These are phyloP conservation scores for Hormiphora californensis DNA, from an alignment of 37 sponge, comb jelly and placozoan species.

Conservation along the genomic window DNA sequence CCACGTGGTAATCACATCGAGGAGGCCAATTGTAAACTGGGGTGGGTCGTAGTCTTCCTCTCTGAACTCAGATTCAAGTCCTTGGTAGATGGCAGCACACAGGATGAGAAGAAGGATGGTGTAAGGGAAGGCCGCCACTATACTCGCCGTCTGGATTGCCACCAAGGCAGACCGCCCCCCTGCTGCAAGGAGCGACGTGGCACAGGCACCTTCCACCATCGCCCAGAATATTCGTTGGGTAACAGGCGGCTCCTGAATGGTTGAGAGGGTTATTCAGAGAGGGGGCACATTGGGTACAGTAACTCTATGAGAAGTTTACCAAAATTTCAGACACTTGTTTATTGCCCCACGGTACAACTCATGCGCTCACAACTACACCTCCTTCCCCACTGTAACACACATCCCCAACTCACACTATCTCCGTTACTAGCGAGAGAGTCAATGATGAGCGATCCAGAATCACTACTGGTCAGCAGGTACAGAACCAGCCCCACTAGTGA, in stretches of 20 bases:
- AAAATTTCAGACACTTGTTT: too few species aligned
- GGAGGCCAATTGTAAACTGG: background rate
- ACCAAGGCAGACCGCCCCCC: background rate
- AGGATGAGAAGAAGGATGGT: background rate
- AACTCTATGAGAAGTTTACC: too few species aligned
- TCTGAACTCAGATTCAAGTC: background rate
- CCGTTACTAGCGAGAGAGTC: constrained; percentile 21
- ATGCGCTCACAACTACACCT: too few species aligned
- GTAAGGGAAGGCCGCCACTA: constrained; percentile 18
- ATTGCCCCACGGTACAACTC: too few species aligned
- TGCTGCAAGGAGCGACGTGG: background rate
- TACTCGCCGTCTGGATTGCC: constrained; percentile 10
- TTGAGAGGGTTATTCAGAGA: background rate
- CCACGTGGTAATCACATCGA: background rate
- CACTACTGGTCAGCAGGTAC: constrained; percentile 27
- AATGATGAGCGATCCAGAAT: background rate
- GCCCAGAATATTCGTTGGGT: constrained; percentile 4
- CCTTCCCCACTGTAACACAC: too few species aligned
- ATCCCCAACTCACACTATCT: background rate
- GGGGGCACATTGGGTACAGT: too few species aligned
- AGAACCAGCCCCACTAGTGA: constrained; percentile 4
- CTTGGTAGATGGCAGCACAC: background rate
- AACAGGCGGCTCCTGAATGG: background rate
- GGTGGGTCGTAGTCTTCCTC: background rate
- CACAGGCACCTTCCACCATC: constrained; percentile 13